Evolutionary conservation across 2,888 invertebrate genomes (phyloP), one percentile per base, ranked within the genome.

Genomic region (Lottia scabra): DNA sequence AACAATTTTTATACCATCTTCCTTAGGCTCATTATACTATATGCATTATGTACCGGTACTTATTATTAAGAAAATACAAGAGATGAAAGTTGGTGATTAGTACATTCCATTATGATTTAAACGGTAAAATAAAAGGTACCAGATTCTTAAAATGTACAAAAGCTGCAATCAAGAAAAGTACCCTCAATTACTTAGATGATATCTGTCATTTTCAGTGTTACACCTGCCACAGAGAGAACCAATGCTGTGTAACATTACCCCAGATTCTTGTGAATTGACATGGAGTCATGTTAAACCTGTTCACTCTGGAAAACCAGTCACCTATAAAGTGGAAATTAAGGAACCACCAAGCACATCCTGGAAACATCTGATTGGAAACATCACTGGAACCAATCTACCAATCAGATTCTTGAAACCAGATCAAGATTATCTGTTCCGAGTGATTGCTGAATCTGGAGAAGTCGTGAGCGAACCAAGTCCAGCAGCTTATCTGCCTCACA

Each of bases 381-480:
- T 87, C 43, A 77, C 78, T 13, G 62, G 75, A 26, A 81, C 82
- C 1, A 79, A 75, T 19, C 80, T 82, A 65, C 78, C 78, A 12
- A 75, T 85, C 46, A 79, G 80, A 63, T 83, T 81, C 69, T 81
- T 86, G 13, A 74, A 81, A 64, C 86, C 87, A 8, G 87, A 86
- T 67, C 93, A 95, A 78, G 98, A 98, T 90, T 99, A 99, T 91
- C 94, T 95, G 90, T 97, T 98, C 92, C 92, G 99, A 74, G 94
- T 99, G 44, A 92, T 98, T 43, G 98, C 98, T 4, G 97, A 98
- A 88, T 98, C 98, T 91, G 95, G 96, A 88, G 96, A 95, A 87
- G 98, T 98, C 67, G 94, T 97, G 78, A 96, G 96, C 89, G 99
- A 99, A 88, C 98, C 99, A 0, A 97, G 97, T 69, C 97, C 98